phyloP scores from a whole-genome alignment of 2,888 invertebrate genomes.

The Hirtodrosophila trivittata region DNA sequence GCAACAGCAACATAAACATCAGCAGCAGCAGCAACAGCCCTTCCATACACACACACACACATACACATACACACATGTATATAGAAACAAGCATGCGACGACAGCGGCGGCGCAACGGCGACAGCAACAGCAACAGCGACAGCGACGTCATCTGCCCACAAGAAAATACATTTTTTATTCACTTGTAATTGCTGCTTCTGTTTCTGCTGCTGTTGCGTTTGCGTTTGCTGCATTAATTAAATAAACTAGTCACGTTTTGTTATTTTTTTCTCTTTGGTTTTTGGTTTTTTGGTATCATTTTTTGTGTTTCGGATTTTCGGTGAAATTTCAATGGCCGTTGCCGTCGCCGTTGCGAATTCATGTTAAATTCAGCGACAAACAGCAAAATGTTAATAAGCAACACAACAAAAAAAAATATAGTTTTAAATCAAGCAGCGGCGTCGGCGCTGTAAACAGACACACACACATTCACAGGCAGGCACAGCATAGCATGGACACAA shows the following conservation, averaged over 20 bases:
- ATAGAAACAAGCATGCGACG: conserved; percentile 35
- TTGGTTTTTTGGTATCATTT: no score
- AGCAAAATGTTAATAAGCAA: conserved; percentile 22
- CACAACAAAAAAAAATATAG: background rate
- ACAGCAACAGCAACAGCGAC: no score
- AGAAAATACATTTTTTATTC: conserved; percentile 14
- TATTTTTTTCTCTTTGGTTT: no score
- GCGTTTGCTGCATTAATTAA: conserved; percentile 63
- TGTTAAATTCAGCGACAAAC: conserved; percentile 10
- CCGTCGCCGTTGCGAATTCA: conserved; percentile 5
- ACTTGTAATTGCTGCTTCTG: conserved; percentile 55
- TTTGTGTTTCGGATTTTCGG: conserved; percentile 35
- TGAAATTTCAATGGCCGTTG: conserved; percentile 54
- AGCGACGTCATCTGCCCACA: conserved; percentile 50
- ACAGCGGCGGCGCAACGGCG: conserved; percentile 42
- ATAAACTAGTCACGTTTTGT: conserved; percentile 71
- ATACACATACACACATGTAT: conserved; percentile 18
- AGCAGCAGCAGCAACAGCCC: conserved; percentile 38
- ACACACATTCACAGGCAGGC: background rate
- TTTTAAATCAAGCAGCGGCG: conserved; percentile 22
- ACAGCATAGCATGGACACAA: no score
- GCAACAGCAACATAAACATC: background rate
- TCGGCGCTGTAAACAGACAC: conserved; percentile 39
- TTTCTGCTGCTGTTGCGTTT: conserved; percentile 32
- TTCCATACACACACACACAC: conserved; percentile 25